Base-by-base conservation (phyloP, 2,888 invertebrate genomes). In the Xestia rhomboidea region DNA sequence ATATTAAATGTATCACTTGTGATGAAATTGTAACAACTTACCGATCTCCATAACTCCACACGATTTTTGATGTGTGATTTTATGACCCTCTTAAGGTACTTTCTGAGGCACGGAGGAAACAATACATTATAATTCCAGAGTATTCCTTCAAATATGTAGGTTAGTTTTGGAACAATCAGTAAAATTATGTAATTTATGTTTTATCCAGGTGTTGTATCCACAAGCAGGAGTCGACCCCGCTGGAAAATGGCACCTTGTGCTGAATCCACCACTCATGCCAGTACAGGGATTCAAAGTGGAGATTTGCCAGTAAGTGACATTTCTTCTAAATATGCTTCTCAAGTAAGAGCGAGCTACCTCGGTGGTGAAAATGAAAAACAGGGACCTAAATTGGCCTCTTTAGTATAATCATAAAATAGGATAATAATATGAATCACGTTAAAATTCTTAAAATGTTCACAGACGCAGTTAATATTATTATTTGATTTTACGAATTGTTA, bases 261-360 rank as follows among this genome's bases (percentile, higher is more conserved):
- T 98, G 2, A 98, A 98, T 91, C 97, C 97, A 34, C 97, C 97
- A 0, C 93, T 97, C 2, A 87, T 91, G 8, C 97, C 97, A 68
- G 95, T 97, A 24, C 99, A 99, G 93, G 98, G 98, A 30, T 97
- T 98, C 66, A 97, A 97, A 66, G 97, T 98, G 0, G 98, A 98
- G 93, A 97, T 97, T 81, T 99, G 99, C 96, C 82, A 93, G 98
- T 98, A 94, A 97, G 97, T 97, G 73, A 41, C 5, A 18, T 63
- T 54, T 13, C 15, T 60, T 38, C 15, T 44, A 44, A 34, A 10
- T 51, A 34, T 44, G 11, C 21, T 44, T 27, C 6, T 73, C 2
- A 34, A 27, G 51, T 68, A 15, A 38, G 3, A 64, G 15, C n/a
- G 38, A 41, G 15, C n/a, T 4, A 41, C n/a, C 8, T 11, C 64